Evolutionary conservation across 2,797 vertebrate species (phyloP).

Genomic region (Melanotaenia maccullochi): DNA sequence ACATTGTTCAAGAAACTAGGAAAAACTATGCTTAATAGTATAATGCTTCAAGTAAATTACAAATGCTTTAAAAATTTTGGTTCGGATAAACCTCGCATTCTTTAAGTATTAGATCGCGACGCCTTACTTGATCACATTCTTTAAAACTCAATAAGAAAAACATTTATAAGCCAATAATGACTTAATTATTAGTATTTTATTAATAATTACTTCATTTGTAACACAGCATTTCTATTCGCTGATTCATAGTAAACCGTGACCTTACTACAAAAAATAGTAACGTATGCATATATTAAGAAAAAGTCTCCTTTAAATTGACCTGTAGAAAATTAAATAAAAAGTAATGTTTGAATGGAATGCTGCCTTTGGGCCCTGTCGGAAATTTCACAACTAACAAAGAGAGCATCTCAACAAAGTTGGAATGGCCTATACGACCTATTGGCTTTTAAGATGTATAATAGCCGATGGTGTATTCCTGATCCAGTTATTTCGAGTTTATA

Average conservation of each 20-base stretch:
- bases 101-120: too few relatives aligned
- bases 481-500: not conserved
- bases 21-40: not conserved
- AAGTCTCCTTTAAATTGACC: not conserved
- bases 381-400: not conserved
- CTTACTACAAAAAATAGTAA: not conserved
- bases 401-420: not conserved
- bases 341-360: not conserved
- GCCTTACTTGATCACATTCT: too few relatives aligned
- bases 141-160: not conserved
- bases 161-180: not conserved
- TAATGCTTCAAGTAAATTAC: too few relatives aligned
- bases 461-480: not conserved
- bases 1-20: constrained; percentile 12
- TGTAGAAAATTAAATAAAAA: constrained; percentile 2
- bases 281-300: too few relatives aligned
- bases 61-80: too few relatives aligned
- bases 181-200: too few relatives aligned
- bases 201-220: not conserved
- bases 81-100: too few relatives aligned
- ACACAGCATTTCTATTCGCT: too few relatives aligned
- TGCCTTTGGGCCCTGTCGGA: constrained; percentile 35
- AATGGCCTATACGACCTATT: not conserved
- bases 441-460: not conserved
- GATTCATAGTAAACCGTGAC: not conserved